A percentile compares a stretch with the other conserved stretches of the same genome.
Conservation (phyloP, 1,140 invertebrate genomes). For the Micrasema minimum region DNA sequence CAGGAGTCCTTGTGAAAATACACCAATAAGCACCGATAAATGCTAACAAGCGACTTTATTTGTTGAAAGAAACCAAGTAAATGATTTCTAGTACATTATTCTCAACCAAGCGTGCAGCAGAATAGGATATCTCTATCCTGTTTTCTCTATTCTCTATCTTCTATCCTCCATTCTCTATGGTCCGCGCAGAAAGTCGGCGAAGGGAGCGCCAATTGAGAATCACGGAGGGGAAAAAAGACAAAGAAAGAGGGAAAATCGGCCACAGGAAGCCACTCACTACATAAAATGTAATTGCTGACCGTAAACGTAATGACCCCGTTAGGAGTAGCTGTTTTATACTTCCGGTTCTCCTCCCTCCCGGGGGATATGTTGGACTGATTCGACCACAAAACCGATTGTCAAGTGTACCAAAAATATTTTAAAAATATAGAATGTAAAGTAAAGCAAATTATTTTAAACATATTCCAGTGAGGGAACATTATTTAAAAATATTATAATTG, state of each 20-base stretch:
- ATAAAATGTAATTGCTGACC: conserved; percentile 34
- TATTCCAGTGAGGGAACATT: too few species aligned
- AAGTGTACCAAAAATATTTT: too few species aligned
- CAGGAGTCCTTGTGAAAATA: neutral
- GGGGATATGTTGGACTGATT: too few species aligned
- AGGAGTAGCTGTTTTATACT: conserved; percentile 28
- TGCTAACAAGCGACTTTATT: neutral
- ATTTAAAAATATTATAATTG: too few species aligned
- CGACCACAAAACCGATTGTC: too few species aligned
- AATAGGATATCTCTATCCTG: too few species aligned
- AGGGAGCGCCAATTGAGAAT: conserved; percentile 30
- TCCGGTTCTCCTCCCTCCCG: neutral
- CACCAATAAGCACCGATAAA: neutral
- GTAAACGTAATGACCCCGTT: conserved; percentile 36
- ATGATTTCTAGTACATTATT: conserved; percentile 26
- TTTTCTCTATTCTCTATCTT: too few species aligned
- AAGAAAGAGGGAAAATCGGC: conserved; percentile 24
- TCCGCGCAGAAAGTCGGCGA: neutral
- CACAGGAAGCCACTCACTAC: conserved; percentile 25
- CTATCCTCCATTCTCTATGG: too few species aligned
- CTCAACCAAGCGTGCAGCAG: conserved; percentile 8
- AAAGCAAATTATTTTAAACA: too few species aligned
- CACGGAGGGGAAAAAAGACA: conserved; percentile 29
- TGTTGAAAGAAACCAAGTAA: conserved; percentile 12
- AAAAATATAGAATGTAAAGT: too few species aligned